Evolutionary conservation across 2,113 vertebrate species (phyloP).

Genomic region (Beaufortia kweichowensis): DNA sequence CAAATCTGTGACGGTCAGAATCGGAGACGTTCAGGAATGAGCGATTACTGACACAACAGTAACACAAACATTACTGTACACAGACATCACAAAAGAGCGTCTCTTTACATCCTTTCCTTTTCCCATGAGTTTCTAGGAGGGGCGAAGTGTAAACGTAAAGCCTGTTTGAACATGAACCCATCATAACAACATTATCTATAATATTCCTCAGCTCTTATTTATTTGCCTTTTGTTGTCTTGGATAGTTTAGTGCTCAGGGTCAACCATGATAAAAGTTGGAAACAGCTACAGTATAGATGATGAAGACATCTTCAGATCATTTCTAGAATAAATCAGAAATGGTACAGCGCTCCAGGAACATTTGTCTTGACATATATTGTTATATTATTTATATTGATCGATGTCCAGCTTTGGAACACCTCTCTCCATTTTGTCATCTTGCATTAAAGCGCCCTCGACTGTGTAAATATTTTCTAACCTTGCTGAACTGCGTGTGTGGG

Average conservation of each 20-base stretch:
- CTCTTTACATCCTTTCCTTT: constrained; percentile 30
- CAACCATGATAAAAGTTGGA: neutral
- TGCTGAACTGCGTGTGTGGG: constrained; percentile 46
- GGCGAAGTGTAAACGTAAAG: constrained; percentile 38
- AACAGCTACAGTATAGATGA: neutral
- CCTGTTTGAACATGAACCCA: constrained; percentile 60
- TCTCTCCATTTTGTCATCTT: constrained; percentile 41
- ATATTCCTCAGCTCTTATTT: neutral
- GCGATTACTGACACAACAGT: neutral
- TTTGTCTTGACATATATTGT: no score
- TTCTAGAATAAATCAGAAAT: no score
- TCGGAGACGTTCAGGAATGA: neutral
- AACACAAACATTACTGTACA: neutral
- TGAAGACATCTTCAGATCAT: no score
- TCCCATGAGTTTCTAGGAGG: constrained; percentile 51
- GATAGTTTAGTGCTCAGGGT: neutral
- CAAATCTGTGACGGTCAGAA: neutral
- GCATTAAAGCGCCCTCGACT: constrained; percentile 40
- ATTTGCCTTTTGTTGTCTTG: constrained; percentile 17
- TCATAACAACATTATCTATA: constrained; percentile 35
- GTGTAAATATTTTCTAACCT: constrained; percentile 58
- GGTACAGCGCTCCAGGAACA: no score
- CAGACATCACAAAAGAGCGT: constrained; percentile 9
- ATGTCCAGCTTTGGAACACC: neutral
- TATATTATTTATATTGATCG: no score